Percentiles rank a stretch among this genome's conserved stretches.
Evolutionary conservation across 2,888 invertebrate genomes (phyloP).

Genomic region (Ormyrus labotus): DNA sequence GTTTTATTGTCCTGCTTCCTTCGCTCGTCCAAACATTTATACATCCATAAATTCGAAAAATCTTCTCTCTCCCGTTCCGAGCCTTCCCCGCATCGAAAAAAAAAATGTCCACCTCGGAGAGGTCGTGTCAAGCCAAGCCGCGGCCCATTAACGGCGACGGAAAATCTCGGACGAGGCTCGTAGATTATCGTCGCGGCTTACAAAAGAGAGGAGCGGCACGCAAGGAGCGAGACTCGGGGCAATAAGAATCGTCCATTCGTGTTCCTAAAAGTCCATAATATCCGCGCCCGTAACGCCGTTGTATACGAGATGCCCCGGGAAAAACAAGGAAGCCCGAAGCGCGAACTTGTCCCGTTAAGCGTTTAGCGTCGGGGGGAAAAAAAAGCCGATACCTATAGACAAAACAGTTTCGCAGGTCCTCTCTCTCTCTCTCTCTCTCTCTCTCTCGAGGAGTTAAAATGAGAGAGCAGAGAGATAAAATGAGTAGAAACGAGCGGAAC

Average conservation of each 20-base stretch:
- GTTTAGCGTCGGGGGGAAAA: constrained; percentile 36
- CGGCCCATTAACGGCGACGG: constrained; percentile 36
- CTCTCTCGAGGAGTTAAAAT: neutral
- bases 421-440: neutral
- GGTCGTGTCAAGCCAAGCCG: constrained; percentile 1
- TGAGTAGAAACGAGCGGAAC: constrained; percentile 38
- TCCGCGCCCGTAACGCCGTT: constrained; percentile 31
- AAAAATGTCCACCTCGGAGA: constrained; percentile 6
- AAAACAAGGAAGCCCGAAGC: constrained; percentile 37
- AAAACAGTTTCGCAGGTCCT: constrained; percentile 21
- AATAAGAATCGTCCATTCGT: constrained; percentile 38
- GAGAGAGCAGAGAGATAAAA: constrained; percentile 39
- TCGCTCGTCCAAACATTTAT: constrained; percentile 25
- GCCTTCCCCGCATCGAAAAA: constrained; percentile 1
- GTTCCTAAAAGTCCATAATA: constrained; percentile 42
- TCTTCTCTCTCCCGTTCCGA: neutral
- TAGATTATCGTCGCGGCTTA: constrained; percentile 19
- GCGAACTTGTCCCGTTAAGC: constrained; percentile 44
- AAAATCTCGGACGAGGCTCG: constrained; percentile 37
- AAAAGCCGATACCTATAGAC: constrained; percentile 17
- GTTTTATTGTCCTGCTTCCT: constrained; percentile 10
- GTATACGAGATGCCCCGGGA: neutral
- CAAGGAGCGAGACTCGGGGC: neutral
- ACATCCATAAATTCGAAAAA: constrained; percentile 19
- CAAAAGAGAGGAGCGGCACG: neutral